Conservation (phyloP, 2,888 invertebrate species). For the Hypomecis punctinalis region DNA sequence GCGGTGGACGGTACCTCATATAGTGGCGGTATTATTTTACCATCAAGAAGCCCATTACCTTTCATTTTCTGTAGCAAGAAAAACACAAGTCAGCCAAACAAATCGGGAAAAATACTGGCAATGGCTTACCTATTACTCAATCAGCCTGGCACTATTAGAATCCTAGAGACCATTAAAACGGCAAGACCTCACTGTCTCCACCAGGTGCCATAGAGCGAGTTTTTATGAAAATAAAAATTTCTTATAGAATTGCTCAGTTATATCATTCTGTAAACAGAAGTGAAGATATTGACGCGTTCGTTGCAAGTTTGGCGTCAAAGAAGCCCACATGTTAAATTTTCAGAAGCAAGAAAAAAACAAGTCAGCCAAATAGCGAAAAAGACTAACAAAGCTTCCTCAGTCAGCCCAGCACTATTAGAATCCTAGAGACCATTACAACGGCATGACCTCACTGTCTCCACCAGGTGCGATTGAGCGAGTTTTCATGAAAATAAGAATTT, state of each 20-base stretch:
- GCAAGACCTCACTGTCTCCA: conserved; percentile 29
- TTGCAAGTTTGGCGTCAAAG: conserved; percentile 16
- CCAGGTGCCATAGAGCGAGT: conserved; percentile 37
- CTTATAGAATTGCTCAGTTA: conserved; percentile 28
- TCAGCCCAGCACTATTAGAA: conserved; percentile 16
- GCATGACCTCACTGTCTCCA: conserved; percentile 29
- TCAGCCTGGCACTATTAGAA: conserved; percentile 15
- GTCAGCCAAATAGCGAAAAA: too few relatives aligned
- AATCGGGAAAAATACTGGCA: too few relatives aligned
- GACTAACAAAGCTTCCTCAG: not conserved
- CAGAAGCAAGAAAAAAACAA: too few relatives aligned
- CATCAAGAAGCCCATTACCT: too few relatives aligned
- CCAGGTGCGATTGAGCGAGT: conserved; percentile 37
- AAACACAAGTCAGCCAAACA: too few relatives aligned
- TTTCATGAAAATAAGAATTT: conserved; percentile 36
- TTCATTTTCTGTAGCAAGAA: too few relatives aligned
- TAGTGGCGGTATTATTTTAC: too few relatives aligned
- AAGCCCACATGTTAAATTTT: too few relatives aligned
- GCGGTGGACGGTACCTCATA: too few relatives aligned
- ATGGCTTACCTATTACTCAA: not conserved
- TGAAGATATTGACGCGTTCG: conserved; percentile 28
- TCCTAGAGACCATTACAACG: conserved; percentile 33
- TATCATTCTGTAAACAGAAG: conserved; percentile 22
- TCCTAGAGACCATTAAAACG: conserved; percentile 33
- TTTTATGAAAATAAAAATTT: conserved; percentile 36